Base-by-base conservation (phyloP, 2,113 vertebrate species). In the Galeopterus variegatus region DNA sequence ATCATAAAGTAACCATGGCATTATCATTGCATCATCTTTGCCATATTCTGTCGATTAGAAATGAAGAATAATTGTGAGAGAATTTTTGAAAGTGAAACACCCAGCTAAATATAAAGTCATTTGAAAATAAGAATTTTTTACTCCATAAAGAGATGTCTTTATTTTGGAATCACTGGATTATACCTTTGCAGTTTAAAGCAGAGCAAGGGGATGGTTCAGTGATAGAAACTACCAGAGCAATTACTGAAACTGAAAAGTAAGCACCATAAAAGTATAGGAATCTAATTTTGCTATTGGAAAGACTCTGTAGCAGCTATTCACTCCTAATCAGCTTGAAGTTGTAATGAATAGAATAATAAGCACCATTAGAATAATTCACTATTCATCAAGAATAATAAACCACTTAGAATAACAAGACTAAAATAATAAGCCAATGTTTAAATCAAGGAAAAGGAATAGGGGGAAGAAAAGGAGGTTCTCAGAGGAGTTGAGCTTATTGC, bases 341-440 rank as follows among this genome's bases (percentile, higher is more conserved):
- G 85, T 95, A 97, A 95, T 96, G 97, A 97, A 97, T 90, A 97
- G 97, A 97, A 97, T 98, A 97, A 98, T 97, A 97, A 90, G 95
- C 79, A 96, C 93, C 56, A 97, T 97, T 95, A 97, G 89, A 98
- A 96, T 97, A 97, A 97, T 97, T 97, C 95, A 85, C 96, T 93
- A 97, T 97, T 98, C 97, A 98, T 97, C 87, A 97, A 96, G 96
- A 97, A 97, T 97, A 97, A 97, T 98, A 97, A 97, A 96, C 87
- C 94, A 97, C 97, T 98, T 97, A 90, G 89, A 96, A 97, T 96
- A 97, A 97, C 93, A 96, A 98, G 96, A 72, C 58, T 95, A 67
- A 90, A 97, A 97, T 97, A 97, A 97, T 96, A 97, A 97, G 48
- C 95, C 28, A 81, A 28, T 94, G 58, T 54, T 98, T 89, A 96